Evolutionary conservation across 2,113 vertebrate genomes (phyloP).

Genomic region (Diadophis punctatus): DNA sequence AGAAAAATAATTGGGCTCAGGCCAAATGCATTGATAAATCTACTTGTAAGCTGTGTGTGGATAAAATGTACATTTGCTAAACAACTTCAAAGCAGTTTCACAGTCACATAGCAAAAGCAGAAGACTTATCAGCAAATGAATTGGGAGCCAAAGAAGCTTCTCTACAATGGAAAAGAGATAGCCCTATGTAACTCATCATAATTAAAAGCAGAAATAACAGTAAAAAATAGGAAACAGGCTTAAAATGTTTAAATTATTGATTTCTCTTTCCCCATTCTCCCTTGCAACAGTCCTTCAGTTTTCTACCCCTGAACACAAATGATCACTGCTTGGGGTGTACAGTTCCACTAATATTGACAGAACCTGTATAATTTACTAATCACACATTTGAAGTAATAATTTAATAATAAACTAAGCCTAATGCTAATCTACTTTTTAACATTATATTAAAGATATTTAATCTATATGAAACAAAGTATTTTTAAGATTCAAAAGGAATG

Average conservation of each 20-base stretch:
- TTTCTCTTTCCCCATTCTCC: neutral
- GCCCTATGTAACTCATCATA: neutral
- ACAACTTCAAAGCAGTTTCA: neutral
- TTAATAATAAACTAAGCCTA: neutral
- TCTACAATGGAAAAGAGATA: neutral
- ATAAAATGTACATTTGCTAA: neutral
- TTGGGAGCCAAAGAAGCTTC: neutral
- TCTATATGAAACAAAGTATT: neutral
- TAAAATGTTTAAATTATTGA: neutral
- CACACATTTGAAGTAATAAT: neutral
- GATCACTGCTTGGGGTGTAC: neutral
- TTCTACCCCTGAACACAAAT: neutral
- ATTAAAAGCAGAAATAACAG: neutral
- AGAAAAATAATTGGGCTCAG: neutral
- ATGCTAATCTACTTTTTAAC: neutral
- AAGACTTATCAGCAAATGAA: neutral
- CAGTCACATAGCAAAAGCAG: neutral
- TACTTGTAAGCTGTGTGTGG: neutral
- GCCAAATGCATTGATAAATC: neutral
- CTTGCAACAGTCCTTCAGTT: neutral
- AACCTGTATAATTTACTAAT: neutral
- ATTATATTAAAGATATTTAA: neutral
- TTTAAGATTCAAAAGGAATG: conserved; percentile 18
- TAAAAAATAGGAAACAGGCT: neutral
- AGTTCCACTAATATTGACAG: neutral